Base-by-base conservation (phyloP, 2,888 invertebrate species). In the Rhogogaster chlorosoma region DNA sequence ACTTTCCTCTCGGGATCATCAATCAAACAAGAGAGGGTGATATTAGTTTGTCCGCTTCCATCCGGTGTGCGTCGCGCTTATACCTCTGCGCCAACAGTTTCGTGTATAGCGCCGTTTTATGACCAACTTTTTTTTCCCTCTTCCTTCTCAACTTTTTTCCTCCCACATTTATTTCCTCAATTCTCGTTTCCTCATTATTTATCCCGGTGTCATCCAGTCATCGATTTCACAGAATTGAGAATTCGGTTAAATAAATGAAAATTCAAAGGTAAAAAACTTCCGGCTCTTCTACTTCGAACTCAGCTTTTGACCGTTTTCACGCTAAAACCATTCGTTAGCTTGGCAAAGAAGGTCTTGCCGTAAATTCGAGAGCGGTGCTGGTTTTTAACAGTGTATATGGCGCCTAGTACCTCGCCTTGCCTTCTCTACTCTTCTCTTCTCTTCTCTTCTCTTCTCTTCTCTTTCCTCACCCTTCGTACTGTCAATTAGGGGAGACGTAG, bases 401-500 rank as follows among this genome's bases (percentile, higher is more conserved):
- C 22, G 29, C 32, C 57, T 18, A 10, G 36, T 15, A 49, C 80
- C 64, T 70, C 75, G 75, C 45, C 57, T 45, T 32, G 61, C 36
- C 26, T 61, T 26, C 61, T 26, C 26, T 61, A 12, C 61, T 26
- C 61, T 45, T 9, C 29, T 53, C 75, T 85, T 85, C 75, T 84
- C 29, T 29, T 15, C 38, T 7, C 26, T 64, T 64, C 64, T 53
- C 32, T 36, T 61, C 83, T 83, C 64, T 61, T 49, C 26, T 22
- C 67, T 42, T 78, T 42, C n/a, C 22, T 18, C 73, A 18, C 84
- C 85, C 85, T 85, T 86, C 88, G 86, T 77, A 84, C 88, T 90
- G 91, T 91, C 92, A 92, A 92, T 92, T 91, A 92, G 86, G 87
- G 86, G 86, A 89, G 89, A 91, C 90, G 89, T 88, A 90, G 87